phyloP scores from a whole-genome alignment of 2,797 vertebrate genomes.

The Hippocampus kuda region DNA sequence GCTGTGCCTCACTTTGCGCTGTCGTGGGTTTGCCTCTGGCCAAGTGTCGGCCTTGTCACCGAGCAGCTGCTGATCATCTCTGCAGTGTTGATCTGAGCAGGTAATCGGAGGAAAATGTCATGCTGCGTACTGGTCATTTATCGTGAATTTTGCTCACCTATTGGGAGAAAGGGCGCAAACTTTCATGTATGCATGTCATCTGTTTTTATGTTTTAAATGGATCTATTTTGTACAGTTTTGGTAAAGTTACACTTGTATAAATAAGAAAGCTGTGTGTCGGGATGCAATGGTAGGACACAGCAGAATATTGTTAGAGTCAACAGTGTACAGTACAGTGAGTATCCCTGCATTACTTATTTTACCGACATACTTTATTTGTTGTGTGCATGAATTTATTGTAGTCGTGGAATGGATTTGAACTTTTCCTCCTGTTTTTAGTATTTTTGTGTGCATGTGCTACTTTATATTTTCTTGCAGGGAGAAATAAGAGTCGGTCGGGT shows the following conservation, averaged over 20 bases:
- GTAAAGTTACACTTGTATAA: neutral
- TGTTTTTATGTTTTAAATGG: neutral
- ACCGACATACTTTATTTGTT: conserved; percentile 5
- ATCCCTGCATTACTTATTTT: conserved; percentile 16
- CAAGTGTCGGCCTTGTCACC: conserved; percentile 37
- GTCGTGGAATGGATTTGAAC: neutral
- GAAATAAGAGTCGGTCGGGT: neutral
- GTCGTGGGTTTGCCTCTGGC: conserved; percentile 39
- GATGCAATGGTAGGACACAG: conserved; percentile 44
- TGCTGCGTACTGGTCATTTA: conserved; percentile 14
- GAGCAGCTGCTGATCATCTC: conserved; percentile 34
- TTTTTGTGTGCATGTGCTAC: neutral
- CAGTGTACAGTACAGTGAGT: conserved; percentile 52
- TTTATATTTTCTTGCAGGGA: neutral
- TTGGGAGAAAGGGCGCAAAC: neutral
- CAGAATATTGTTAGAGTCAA: conserved; percentile 28
- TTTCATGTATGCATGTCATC: neutral
- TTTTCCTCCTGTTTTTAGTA: neutral
- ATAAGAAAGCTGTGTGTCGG: conserved; percentile 36
- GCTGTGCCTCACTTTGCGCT: conserved; percentile 45
- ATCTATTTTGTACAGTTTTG: neutral
- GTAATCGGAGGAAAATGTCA: conserved; percentile 41
- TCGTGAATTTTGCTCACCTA: neutral
- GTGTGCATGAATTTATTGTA: conserved; percentile 17
- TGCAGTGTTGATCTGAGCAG: conserved; percentile 40